phyloP scores from a whole-genome alignment of 2,797 vertebrate genomes.

The Myotis myotis region DNA sequence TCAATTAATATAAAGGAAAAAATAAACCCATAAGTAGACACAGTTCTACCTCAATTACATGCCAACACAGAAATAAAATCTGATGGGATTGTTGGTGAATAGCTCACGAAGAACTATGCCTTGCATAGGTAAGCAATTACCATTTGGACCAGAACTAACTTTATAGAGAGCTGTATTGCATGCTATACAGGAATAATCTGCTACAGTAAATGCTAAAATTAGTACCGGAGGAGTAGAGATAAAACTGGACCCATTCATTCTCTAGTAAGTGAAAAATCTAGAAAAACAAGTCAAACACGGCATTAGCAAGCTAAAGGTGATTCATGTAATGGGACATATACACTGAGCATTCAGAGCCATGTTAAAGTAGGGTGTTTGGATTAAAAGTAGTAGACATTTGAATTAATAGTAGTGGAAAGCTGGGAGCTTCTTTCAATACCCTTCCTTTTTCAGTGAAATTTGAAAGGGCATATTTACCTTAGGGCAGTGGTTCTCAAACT shows the following conservation, averaged over 20 bases:
- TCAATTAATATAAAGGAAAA: not conserved
- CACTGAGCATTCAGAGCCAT: not conserved
- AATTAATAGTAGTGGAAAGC: not conserved
- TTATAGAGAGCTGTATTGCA: not conserved
- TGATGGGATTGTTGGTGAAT: not conserved
- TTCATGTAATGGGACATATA: not conserved
- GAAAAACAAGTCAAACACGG: not conserved
- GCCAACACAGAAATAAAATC: not conserved
- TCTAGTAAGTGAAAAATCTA: conserved; percentile 4
- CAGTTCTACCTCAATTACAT: not conserved
- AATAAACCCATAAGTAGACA: not conserved
- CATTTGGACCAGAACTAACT: not conserved
- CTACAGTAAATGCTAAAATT: not conserved
- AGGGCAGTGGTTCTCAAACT: too few relatives aligned
- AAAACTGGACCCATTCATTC: not conserved
- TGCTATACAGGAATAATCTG: not conserved
- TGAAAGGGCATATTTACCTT: not conserved
- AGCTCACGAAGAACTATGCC: not conserved
- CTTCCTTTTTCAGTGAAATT: not conserved
- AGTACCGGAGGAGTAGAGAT: not conserved
- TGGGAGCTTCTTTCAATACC: not conserved
- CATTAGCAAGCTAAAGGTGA: not conserved
- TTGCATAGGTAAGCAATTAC: not conserved
- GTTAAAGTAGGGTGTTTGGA: not conserved
- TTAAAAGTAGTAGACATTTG: not conserved